Evolutionary conservation across 92 coral and sea anemone genomes (phyloP).

Genomic region (Nematostella vectensis): DNA sequence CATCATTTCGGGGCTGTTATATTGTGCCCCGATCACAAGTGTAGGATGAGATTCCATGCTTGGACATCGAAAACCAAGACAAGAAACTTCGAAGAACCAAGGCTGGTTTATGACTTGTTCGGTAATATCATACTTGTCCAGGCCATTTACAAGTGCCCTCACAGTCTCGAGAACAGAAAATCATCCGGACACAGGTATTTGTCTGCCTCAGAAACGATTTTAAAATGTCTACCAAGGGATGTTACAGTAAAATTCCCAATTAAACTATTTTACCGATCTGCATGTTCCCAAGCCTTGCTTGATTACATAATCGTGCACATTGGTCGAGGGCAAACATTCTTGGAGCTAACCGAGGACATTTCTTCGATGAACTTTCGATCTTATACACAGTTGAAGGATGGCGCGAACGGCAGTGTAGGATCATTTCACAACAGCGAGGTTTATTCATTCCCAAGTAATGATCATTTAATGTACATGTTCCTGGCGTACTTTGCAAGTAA

Average conservation of each 20-base stretch:
- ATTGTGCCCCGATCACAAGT: slow-evolving; percentile 38
- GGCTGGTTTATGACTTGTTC: slow-evolving; percentile 44
- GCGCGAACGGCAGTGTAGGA: neutral
- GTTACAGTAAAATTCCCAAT: slow-evolving; percentile 20
- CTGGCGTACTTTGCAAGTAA: slow-evolving; percentile 17
- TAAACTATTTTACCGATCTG: slow-evolving; percentile 20
- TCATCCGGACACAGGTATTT: slow-evolving; percentile 31
- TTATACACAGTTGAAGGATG: neutral
- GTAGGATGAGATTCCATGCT: slow-evolving; percentile 14
- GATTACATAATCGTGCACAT: slow-evolving; percentile 35
- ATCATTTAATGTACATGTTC: slow-evolving; percentile 41
- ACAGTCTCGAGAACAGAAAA: slow-evolving; percentile 7
- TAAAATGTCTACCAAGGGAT: slow-evolving; percentile 10
- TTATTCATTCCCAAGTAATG: slow-evolving; percentile 36
- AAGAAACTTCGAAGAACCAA: slow-evolving; percentile 33
- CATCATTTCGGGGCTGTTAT: slow-evolving; percentile 24
- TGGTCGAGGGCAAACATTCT: slow-evolving; percentile 41
- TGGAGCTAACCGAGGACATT: slow-evolving; percentile 28
- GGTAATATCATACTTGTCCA: slow-evolving; percentile 42
- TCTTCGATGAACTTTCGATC: slow-evolving; percentile 26
- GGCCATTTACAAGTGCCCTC: slow-evolving; percentile 33
- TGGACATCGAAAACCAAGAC: slow-evolving; percentile 20
- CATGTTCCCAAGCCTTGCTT: slow-evolving; percentile 23
- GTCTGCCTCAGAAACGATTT: slow-evolving; percentile 37
- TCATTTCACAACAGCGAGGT: slow-evolving; percentile 17